phyloP scores from a whole-genome alignment of 2,888 invertebrate species.

The Dilophus febrilis region DNA sequence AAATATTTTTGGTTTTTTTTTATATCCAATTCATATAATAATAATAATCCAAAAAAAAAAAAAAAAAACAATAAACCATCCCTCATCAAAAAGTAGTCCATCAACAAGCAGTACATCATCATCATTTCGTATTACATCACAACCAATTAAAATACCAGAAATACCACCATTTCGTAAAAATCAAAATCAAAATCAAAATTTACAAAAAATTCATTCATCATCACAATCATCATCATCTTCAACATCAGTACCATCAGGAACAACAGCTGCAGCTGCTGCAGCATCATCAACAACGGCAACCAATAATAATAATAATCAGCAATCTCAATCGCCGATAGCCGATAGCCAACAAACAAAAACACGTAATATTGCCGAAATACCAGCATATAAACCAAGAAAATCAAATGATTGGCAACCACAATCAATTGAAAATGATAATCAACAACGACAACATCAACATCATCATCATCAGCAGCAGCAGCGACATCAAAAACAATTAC shows the following conservation, averaged over 20 bases:
- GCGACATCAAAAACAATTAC: too few relatives aligned
- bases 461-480: neutral
- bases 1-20: too few relatives aligned
- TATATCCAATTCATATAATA: too few relatives aligned
- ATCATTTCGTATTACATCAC: slow-evolving; percentile 17
- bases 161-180: slow-evolving; percentile 31
- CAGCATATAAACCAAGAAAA: slow-evolving; percentile 37
- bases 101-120: slow-evolving; percentile 11
- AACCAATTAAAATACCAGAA: slow-evolving; percentile 30
- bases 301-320: neutral
- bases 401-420: slow-evolving; percentile 35
- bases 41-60: neutral
- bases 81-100: slow-evolving; percentile 5
- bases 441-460: slow-evolving; percentile 1
- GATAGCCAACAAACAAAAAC: too few relatives aligned
- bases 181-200: slow-evolving; percentile 12
- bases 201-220: too few relatives aligned
- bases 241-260: too few relatives aligned
- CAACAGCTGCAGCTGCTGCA: too few relatives aligned
- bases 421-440: slow-evolving; percentile 14
- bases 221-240: too few relatives aligned
- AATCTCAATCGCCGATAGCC: slow-evolving; percentile 15
- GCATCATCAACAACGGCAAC: too few relatives aligned
- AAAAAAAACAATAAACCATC: neutral
- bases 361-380: slow-evolving; percentile 32